Conservation (phyloP, 1,140 invertebrate genomes). For the Listronotus oregonensis region DNA sequence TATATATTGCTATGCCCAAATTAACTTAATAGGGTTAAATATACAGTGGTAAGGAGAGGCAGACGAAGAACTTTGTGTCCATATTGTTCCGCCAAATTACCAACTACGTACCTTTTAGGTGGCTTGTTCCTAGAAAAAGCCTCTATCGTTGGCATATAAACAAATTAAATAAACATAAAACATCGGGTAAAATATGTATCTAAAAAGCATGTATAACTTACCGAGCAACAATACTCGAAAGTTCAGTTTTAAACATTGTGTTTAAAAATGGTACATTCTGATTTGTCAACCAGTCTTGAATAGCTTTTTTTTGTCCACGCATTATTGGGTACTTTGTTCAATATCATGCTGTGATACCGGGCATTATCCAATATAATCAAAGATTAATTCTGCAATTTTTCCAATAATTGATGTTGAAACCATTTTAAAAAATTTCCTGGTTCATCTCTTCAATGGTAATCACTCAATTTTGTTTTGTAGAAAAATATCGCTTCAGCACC, state of each 20-base stretch:
- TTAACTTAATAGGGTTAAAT: too few species aligned
- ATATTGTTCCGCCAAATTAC: background rate
- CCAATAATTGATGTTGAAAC: slow-evolving; percentile 16
- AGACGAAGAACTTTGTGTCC: background rate
- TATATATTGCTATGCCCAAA: too few species aligned
- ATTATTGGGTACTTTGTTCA: background rate
- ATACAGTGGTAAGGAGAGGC: background rate
- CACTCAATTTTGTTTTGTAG: slow-evolving; percentile 16
- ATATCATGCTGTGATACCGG: slow-evolving; percentile 7
- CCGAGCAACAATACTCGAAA: background rate
- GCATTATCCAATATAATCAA: slow-evolving; percentile 1
- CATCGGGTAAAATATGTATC: too few species aligned
- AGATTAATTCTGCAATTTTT: background rate
- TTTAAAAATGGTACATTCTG: too few species aligned
- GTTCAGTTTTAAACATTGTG: background rate
- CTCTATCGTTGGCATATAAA: background rate
- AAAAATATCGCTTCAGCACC: slow-evolving; percentile 21
- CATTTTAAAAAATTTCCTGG: slow-evolving; percentile 22
- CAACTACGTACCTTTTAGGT: background rate
- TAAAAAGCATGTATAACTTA: too few species aligned
- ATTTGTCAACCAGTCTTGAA: slow-evolving; percentile 13
- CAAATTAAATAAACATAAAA: too few species aligned
- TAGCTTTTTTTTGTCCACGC: background rate
- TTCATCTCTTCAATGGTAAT: slow-evolving; percentile 34
- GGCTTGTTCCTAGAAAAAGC: background rate